These are phyloP conservation scores for Dermatemys mawii DNA, from an alignment of 2,113 vertebrate genomes.

Conservation along the genomic window DNA sequence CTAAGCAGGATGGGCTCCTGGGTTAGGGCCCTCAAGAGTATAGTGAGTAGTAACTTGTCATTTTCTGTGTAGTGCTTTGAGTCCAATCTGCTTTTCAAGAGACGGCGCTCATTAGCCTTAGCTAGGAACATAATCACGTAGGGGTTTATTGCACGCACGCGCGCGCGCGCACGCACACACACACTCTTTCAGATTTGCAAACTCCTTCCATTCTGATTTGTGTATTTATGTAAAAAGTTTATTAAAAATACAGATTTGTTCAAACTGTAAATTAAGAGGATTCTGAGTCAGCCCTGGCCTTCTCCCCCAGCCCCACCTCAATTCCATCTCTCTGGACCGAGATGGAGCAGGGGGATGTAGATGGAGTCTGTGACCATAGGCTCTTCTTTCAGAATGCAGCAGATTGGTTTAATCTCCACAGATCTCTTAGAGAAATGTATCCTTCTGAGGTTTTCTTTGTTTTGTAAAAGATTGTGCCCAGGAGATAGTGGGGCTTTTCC, in stretches of 20 bases:
- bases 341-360: neutral
- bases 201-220: neutral
- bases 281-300: neutral
- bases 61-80: neutral
- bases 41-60: neutral
- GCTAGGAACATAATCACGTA: neutral
- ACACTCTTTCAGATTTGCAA: neutral
- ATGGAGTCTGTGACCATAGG: neutral
- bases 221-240: neutral
- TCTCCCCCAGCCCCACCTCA: too few relatives aligned
- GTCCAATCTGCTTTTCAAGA: neutral
- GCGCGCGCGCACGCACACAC: rapidly evolving
- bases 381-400: neutral
- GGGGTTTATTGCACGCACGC: neutral
- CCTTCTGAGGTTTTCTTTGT: neutral
- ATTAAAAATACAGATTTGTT: neutral
- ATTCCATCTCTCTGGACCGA: neutral
- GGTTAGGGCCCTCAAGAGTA: neutral
- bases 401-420: neutral
- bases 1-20: too few relatives aligned
- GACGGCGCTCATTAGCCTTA: neutral
- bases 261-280: neutral
- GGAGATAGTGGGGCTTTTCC: neutral
- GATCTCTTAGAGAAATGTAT: neutral
- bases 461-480: neutral